Conservation (phyloP, 2,888 invertebrate genomes). For the Limenitis camilla region DNA sequence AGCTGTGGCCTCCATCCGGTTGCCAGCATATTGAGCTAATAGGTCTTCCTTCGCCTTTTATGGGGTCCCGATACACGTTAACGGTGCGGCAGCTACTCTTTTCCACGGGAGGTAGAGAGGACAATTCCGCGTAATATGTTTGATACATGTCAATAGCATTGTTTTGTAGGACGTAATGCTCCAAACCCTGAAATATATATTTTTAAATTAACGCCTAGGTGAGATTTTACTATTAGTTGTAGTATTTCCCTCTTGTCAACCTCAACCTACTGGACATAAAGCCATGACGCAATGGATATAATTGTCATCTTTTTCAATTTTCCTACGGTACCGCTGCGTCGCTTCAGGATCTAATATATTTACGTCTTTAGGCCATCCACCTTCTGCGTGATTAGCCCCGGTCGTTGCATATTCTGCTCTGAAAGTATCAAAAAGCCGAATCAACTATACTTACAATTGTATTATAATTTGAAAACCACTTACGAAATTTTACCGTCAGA, state of each 20-base stretch:
- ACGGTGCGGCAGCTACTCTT: slow-evolving; percentile 81
- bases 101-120: slow-evolving; percentile 77
- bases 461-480: no score
- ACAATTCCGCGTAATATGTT: slow-evolving; percentile 85
- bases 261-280: slow-evolving; percentile 45
- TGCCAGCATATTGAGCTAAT: slow-evolving; percentile 89
- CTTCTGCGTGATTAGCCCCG: slow-evolving; percentile 83
- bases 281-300: slow-evolving; percentile 80
- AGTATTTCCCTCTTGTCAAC: neutral
- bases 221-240: neutral
- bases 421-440: neutral
- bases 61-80: slow-evolving; percentile 85
- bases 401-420: slow-evolving; percentile 73
- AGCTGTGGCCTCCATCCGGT: slow-evolving; percentile 84
- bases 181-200: slow-evolving; percentile 76
- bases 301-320: slow-evolving; percentile 85
- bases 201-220: neutral
- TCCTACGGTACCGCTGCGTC: slow-evolving; percentile 82
- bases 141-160: slow-evolving; percentile 94
- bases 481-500: no score
- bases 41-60: slow-evolving; percentile 74
- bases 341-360: slow-evolving; percentile 78
- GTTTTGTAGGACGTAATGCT: slow-evolving; percentile 90
- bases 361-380: slow-evolving; percentile 88
- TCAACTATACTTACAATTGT: no score